Conservation (phyloP, 1,140 invertebrate genomes). For the Drosophila bocki region DNA sequence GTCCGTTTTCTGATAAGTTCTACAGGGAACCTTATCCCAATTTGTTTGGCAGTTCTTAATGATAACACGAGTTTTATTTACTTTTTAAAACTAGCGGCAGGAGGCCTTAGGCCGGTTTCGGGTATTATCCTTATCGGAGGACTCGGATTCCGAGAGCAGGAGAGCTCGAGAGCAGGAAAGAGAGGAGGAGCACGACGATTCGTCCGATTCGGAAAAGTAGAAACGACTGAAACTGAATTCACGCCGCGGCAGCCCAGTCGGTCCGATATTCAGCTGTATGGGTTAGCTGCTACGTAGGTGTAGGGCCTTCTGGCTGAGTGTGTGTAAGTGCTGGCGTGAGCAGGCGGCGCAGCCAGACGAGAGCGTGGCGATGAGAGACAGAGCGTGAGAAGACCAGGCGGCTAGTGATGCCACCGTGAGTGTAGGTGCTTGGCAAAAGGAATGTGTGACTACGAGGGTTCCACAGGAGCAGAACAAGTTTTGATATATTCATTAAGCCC, state of each 20-base stretch:
- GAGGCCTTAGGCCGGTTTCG: neutral
- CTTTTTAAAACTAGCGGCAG: slow-evolving; percentile 14
- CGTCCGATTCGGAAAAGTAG: slow-evolving; percentile 37
- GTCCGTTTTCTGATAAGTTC: slow-evolving; percentile 15
- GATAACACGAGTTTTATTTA: slow-evolving; percentile 17
- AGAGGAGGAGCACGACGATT: slow-evolving; percentile 27
- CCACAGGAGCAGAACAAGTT: neutral
- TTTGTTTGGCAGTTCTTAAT: neutral
- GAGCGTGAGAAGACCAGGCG: slow-evolving; percentile 23
- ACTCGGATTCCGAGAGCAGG: slow-evolving; percentile 21
- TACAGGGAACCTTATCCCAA: neutral
- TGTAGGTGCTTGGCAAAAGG: neutral
- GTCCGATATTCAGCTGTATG: slow-evolving; percentile 1
- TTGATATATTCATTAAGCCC: neutral
- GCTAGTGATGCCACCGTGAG: slow-evolving; percentile 42
- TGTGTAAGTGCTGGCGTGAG: slow-evolving; percentile 24
- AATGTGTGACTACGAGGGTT: neutral
- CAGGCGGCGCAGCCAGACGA: slow-evolving; percentile 47
- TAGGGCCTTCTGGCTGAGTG: slow-evolving; percentile 3
- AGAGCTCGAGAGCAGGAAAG: slow-evolving; percentile 7
- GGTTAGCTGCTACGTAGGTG: slow-evolving; percentile 16
- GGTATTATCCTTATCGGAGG: slow-evolving; percentile 24
- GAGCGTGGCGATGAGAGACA: slow-evolving; percentile 22
- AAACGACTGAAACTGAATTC: slow-evolving; percentile 35
- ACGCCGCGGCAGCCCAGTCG: slow-evolving; percentile 27